Evolutionary conservation across 2,113 vertebrate genomes (phyloP).

Genomic region (Syngnathus floridae): DNA sequence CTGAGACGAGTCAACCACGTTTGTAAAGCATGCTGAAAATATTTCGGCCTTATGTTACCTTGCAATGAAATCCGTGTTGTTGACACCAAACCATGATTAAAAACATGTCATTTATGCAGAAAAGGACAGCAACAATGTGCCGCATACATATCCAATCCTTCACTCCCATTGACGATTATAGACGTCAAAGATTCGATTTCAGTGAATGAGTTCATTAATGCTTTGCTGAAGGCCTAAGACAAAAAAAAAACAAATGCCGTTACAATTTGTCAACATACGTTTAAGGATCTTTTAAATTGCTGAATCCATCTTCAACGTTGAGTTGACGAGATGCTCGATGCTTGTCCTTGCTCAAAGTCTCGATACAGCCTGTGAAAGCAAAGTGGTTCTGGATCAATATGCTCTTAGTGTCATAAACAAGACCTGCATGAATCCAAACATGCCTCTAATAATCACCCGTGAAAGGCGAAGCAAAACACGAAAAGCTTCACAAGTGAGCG

Average conservation of each 20-base stretch:
- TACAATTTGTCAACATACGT: background rate
- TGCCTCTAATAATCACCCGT: conserved; percentile 32
- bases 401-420: conserved; percentile 46
- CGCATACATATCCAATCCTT: too few species aligned
- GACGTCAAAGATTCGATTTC: too few species aligned
- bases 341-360: background rate
- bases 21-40: background rate
- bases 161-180: too few species aligned
- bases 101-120: background rate
- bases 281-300: background rate
- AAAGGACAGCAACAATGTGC: background rate
- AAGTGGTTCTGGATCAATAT: conserved; percentile 52
- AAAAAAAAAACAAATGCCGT: background rate
- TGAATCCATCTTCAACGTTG: conserved; percentile 10
- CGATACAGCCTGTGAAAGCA: conserved; percentile 22
- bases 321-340: conserved; percentile 21
- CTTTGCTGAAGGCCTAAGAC: background rate
- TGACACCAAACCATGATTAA: background rate
- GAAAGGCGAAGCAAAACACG: conserved; percentile 12
- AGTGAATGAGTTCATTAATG: conserved; percentile 4
- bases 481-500: too few species aligned
- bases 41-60: background rate
- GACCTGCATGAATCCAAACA: conserved; percentile 15
- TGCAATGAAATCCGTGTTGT: background rate
- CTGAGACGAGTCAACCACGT: too few species aligned